Base-by-base conservation (phyloP, 1,140 invertebrate genomes). In the Drosophila sechellia region DNA sequence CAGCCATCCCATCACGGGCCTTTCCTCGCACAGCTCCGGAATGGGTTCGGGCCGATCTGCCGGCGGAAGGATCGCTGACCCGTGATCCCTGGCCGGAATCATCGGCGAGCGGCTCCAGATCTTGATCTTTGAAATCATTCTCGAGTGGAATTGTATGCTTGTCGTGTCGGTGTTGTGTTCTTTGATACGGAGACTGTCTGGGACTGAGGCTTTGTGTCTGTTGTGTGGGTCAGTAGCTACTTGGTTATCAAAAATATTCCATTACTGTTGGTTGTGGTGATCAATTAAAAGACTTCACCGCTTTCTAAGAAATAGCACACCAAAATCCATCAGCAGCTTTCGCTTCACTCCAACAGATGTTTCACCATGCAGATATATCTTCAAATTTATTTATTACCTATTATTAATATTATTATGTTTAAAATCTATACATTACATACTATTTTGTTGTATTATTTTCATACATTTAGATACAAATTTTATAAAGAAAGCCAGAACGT, bases 11-110 rank as follows among this genome's bases (percentile, higher is more conserved):
- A 74, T 74, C n/a, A 12, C 25, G 0, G 42, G 25, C 8, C 31
- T 45, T 12, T 64, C 71, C 1, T 55, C 71, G 25, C 50, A 35
- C 12, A 37, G 10, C n/a, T 69, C 17, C 27, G 43, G 50, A 34
- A 63, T 74, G 31, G 70, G 52, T 2, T 49, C 43, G 27, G 66
- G 64, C 0, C 64, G 50, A 2, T 20, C 8, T 10, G 25, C 35
- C 25, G 49, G 13, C 20, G 66, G 66, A 4, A 48, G 50, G 17
- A 70, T 70, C 13, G 42, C 66, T n/a, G 63, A 50, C 11, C 12
- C 25, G 12, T 70, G 42, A n/a, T 70, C 50, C 34, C 12, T 48
- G 1, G 64, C 42, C 34, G 12, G 49, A 25, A 31, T 12, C 2
- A 27, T 42, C 5, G 11, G 15, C 2, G 64, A 34, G 6, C 64